A percentile compares a stretch with the other conserved stretches of the same genome.
Evolutionary conservation across 2,888 invertebrate genomes (phyloP).

Genomic region (Habroteleia sp.): DNA sequence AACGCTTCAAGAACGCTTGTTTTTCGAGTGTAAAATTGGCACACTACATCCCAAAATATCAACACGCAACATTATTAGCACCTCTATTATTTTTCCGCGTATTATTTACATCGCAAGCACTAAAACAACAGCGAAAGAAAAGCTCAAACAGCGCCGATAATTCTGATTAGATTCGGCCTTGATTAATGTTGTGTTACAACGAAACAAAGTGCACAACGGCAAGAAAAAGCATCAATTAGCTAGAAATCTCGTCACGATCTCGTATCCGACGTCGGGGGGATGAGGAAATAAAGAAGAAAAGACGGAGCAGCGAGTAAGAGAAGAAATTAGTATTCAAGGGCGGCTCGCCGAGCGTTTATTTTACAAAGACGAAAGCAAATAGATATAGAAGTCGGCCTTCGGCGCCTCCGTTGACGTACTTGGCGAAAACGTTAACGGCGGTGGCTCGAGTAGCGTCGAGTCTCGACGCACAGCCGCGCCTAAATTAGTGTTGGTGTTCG

Average conservation of each 20-base stretch:
- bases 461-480: background rate
- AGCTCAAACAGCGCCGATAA: too few species aligned
- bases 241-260: constrained; percentile 48
- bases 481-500: constrained; percentile 41
- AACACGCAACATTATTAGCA: too few species aligned
- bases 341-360: constrained; percentile 75
- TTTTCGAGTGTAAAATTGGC: too few species aligned
- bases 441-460: constrained; percentile 8
- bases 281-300: constrained; percentile 13
- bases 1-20: too few species aligned
- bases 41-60: too few species aligned
- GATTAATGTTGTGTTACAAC: constrained; percentile 25
- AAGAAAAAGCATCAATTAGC: constrained; percentile 57
- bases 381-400: constrained; percentile 66
- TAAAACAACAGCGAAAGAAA: too few species aligned
- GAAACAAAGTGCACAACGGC: constrained; percentile 42
- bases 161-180: constrained; percentile 6
- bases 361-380: constrained; percentile 76
- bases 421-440: constrained; percentile 55
- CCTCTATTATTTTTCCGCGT: too few species aligned
- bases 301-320: constrained; percentile 8
- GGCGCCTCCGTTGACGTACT: constrained; percentile 48
- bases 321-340: constrained; percentile 74
- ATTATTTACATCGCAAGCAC: too few species aligned
- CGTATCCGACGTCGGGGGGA: constrained; percentile 5